Percentiles rank a stretch among this genome's conserved stretches.
Conservation (phyloP, 2,888 invertebrate species). For the Altica lythri region DNA sequence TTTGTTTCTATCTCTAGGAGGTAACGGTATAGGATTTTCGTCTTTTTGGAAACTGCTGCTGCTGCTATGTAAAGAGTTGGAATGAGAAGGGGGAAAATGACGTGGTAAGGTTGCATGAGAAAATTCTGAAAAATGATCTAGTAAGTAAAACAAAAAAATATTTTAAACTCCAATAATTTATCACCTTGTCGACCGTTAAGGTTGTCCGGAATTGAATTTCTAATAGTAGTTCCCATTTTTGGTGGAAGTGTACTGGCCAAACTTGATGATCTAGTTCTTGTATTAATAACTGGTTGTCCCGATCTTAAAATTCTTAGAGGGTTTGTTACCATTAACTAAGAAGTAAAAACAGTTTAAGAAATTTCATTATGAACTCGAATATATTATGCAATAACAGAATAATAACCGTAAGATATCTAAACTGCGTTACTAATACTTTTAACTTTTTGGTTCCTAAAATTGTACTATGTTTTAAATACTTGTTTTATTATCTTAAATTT, state of each 20-base stretch:
- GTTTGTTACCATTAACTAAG: constrained; percentile 58
- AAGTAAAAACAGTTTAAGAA: no score
- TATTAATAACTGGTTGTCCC: constrained; percentile 62
- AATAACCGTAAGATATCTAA: no score
- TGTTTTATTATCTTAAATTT: no score
- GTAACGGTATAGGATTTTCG: constrained; percentile 75
- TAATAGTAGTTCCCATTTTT: constrained; percentile 40
- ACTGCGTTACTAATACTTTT: no score
- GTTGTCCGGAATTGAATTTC: constrained; percentile 47
- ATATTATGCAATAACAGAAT: no score
- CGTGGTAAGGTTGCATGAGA: constrained; percentile 40
- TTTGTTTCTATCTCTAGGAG: constrained; percentile 74
- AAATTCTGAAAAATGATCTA: constrained; percentile 31
- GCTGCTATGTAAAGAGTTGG: constrained; percentile 34
- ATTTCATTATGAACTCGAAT: no score
- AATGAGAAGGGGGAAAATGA: constrained; percentile 36
- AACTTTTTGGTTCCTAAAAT: no score
- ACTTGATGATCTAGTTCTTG: constrained; percentile 48
- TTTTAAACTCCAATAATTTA: neutral
- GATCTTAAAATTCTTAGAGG: constrained; percentile 70
- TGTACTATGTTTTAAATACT: no score
- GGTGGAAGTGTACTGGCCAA: constrained; percentile 46
- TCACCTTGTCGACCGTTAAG: constrained; percentile 42
- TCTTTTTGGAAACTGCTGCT: constrained; percentile 41
- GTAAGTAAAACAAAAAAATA: no score